These are phyloP conservation scores for Ectemnius lituratus DNA, from an alignment of 2,888 invertebrate genomes.

Conservation along the genomic window DNA sequence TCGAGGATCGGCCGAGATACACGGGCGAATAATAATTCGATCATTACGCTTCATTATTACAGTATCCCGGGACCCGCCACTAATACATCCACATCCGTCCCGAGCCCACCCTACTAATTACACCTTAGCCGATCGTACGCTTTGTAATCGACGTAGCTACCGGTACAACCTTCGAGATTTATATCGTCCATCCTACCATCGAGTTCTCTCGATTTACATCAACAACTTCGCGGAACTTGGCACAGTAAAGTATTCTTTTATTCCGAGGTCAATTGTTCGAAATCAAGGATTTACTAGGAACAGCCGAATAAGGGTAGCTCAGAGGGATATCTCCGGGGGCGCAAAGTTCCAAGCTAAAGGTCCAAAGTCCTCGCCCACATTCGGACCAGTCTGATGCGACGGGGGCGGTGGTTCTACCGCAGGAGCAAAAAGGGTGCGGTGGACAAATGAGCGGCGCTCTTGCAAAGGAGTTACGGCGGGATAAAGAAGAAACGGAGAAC, in stretches of 20 bases:
- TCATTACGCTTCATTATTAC: slow-evolving; percentile 1
- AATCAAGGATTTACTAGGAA: too few species aligned
- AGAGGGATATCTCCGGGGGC: too few species aligned
- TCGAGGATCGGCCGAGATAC: slow-evolving; percentile 44
- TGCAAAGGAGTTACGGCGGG: slow-evolving; percentile 11
- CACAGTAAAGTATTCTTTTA: too few species aligned
- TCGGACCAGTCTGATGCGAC: too few species aligned
- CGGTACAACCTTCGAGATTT: background rate
- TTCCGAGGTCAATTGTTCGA: too few species aligned
- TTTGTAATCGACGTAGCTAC: background rate
- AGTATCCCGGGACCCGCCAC: background rate
- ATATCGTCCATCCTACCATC: too few species aligned
- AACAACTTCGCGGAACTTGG: too few species aligned
- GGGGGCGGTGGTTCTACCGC: background rate
- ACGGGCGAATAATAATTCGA: slow-evolving; percentile 40
- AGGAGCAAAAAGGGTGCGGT: background rate
- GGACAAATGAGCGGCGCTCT: slow-evolving; percentile 14
- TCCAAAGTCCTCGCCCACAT: too few species aligned
- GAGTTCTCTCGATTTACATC: too few species aligned
- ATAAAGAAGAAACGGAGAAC: slow-evolving; percentile 44
- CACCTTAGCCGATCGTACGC: background rate
- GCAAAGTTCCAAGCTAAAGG: too few species aligned
- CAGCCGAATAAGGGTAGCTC: too few species aligned
- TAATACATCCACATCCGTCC: background rate
- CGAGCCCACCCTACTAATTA: slow-evolving; percentile 21